Evolutionary conservation across 2,888 invertebrate species (phyloP).

Genomic region (Hyposoter dolosus): DNA sequence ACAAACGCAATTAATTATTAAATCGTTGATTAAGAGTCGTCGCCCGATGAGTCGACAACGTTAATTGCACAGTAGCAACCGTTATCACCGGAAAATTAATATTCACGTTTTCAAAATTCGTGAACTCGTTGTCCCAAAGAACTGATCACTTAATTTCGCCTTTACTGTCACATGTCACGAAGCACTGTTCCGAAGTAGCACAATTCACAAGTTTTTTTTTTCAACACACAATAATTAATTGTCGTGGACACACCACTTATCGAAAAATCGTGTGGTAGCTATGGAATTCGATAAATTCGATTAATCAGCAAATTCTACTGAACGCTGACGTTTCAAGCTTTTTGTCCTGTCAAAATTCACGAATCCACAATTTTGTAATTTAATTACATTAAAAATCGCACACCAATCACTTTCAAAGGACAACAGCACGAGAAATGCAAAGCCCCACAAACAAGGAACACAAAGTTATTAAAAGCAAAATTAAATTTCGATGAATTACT

Average conservation of each 20-base stretch:
- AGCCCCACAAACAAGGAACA: neutral
- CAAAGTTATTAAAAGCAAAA: neutral
- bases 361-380: neutral
- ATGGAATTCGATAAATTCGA: neutral
- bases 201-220: neutral
- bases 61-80: neutral
- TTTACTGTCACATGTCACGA: neutral
- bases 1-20: neutral
- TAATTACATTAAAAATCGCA: neutral
- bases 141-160: neutral
- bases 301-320: slow-evolving; percentile 1
- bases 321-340: neutral
- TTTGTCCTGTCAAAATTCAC: neutral
- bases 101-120: neutral
- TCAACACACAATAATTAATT: neutral
- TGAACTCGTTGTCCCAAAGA: neutral
- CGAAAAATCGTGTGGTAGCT: neutral
- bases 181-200: neutral
- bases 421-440: neutral
- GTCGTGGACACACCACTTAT: neutral
- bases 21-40: slow-evolving; percentile 2
- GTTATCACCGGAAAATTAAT: neutral
- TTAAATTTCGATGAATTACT: neutral
- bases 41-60: neutral
- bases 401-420: neutral